Percentiles rank a stretch among this genome's conserved stretches.
phyloP scores from a whole-genome alignment of 2,888 invertebrate species.

The Carcina quercana region DNA sequence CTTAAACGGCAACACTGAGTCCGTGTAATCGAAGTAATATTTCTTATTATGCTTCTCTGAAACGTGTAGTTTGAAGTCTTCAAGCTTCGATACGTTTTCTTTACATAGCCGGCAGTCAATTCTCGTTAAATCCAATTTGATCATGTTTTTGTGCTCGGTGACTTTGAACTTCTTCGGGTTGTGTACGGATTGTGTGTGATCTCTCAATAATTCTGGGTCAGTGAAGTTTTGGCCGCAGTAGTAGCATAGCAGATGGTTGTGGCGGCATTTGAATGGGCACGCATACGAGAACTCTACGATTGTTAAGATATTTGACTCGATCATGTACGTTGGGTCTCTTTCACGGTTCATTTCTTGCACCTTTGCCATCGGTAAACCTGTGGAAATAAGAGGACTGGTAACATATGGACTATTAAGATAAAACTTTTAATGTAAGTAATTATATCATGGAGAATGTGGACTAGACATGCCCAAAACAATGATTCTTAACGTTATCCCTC shows the following conservation, averaged over 20 bases:
- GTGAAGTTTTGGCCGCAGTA: slow-evolving; percentile 47
- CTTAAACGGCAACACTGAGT: slow-evolving; percentile 27
- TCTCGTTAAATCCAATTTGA: slow-evolving; percentile 51
- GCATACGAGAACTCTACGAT: slow-evolving; percentile 53
- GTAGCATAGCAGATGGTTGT: slow-evolving; percentile 55
- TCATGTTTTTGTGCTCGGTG: slow-evolving; percentile 53
- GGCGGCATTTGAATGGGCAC: slow-evolving; percentile 58
- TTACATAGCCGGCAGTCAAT: slow-evolving; percentile 55
- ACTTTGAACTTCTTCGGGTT: slow-evolving; percentile 55
- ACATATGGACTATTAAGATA: no score
- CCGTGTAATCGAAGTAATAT: slow-evolving; percentile 46
- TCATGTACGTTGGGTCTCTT: slow-evolving; percentile 51
- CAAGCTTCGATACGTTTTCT: slow-evolving; percentile 35
- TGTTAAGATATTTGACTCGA: slow-evolving; percentile 51
- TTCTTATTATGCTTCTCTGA: slow-evolving; percentile 39
- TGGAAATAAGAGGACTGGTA: no score
- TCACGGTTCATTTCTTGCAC: slow-evolving; percentile 54
- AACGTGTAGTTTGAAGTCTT: slow-evolving; percentile 47
- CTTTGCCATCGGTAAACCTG: slow-evolving; percentile 49
- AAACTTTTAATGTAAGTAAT: no score
- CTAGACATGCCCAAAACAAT: no score
- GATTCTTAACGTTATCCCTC: no score
- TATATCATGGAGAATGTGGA: no score
- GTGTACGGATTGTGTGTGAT: slow-evolving; percentile 32
- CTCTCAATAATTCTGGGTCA: slow-evolving; percentile 33